Evolutionary conservation across 2,888 invertebrate species (phyloP), one percentile per base, ranked within the genome.

Genomic region (Cheilosia vulpina): DNA sequence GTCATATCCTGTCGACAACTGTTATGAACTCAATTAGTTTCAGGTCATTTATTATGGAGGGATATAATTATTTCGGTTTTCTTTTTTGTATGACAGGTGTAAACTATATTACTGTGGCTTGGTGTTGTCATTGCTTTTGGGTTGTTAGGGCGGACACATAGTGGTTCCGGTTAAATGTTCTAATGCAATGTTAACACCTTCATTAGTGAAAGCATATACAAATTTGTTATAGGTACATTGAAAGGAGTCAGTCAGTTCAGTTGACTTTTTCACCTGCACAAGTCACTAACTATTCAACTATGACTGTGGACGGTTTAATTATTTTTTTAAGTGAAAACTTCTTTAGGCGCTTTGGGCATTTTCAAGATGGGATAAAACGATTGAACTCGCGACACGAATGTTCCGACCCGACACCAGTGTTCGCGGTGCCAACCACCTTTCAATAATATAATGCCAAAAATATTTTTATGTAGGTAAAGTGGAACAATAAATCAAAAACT

Each of bases 21-120:
- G 79, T 79, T 79, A 50, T 62, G 73, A 78, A 78, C 79, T 79
- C 68, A 84, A 79, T 84, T 84, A 69, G 83, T 79, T 75, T 15
- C 83, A 43, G 83, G 47, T 84, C 79, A 84, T 75, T 79, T 75
- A 47, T 47, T 43, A 57, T 17, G 43, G 24, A 19, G 19, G 45
- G 53, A 68, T 4, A 19, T 19, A 55, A 17, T 68, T 55, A 58
- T 58, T 50, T 58, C 0, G 17, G 13, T 19, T 27, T 41, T 9
- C 9, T 2, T 41, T 58, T 65, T 65, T 72, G 6, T 47, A 2
- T 27, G 72, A 58, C 78, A 79, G 78, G 78, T 77, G 77, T 65
- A 65, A 57, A 52, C 17, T 19, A 11, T 31, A 31, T 7, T 9
- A 31, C 7, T 27, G 27, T 27, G 27, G 7, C 27, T 27, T 27